A percentile compares a stretch with the other conserved stretches of the same genome.
Conservation (phyloP, 2,797 vertebrate genomes). For the Ficedula albicollis region DNA sequence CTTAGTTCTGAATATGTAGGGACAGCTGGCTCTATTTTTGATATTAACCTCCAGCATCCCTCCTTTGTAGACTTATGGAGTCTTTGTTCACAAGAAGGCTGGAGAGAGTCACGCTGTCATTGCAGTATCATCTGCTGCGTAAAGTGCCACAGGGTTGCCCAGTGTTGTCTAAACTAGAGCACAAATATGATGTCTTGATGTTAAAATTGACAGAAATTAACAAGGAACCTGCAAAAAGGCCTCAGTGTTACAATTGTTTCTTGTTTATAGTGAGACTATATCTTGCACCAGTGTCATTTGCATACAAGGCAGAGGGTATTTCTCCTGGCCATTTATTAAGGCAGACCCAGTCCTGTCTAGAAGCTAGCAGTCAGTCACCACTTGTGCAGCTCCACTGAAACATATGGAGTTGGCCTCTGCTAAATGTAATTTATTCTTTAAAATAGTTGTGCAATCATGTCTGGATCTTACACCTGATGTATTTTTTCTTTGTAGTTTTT, state of each 20-base stretch:
- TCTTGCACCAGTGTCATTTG: neutral
- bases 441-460: neutral
- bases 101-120: neutral
- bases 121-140: neutral
- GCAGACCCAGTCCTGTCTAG: neutral
- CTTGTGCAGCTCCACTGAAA: neutral
- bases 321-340: neutral
- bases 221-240: neutral
- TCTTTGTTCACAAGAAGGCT: neutral
- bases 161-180: neutral
- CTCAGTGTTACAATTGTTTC: neutral
- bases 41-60: neutral
- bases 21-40: neutral
- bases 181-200: neutral
- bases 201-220: neutral
- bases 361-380: neutral
- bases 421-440: neutral
- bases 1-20: neutral
- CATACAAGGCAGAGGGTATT: neutral
- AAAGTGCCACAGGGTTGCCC: neutral
- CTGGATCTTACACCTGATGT: neutral
- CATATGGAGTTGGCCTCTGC: neutral
- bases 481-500: neutral
- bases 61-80: neutral
- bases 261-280: neutral